A percentile compares a stretch with the other conserved stretches of the same genome.
phyloP scores from a whole-genome alignment of 2,888 invertebrate species.

The Tipula unca region DNA sequence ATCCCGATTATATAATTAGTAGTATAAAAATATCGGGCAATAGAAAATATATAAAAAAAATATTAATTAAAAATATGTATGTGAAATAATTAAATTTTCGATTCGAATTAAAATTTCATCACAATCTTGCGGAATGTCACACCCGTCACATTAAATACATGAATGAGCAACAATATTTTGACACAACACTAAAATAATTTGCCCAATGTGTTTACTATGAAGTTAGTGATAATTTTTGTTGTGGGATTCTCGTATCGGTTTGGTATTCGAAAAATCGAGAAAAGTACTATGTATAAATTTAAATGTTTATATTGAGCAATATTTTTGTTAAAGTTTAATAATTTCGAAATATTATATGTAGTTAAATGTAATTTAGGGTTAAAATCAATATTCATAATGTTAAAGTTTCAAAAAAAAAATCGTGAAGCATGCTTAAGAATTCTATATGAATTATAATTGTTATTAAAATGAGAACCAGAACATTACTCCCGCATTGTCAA shows the following conservation, averaged over 20 bases:
- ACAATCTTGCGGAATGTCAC: conserved; percentile 18
- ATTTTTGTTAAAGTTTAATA: too few relatives aligned
- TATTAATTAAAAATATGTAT: neutral
- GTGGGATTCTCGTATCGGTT: neutral
- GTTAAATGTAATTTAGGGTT: too few relatives aligned
- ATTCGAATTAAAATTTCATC: conserved; percentile 1
- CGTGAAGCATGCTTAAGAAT: too few relatives aligned
- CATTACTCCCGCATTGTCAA: too few relatives aligned
- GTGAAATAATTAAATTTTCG: neutral
- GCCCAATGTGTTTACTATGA: neutral
- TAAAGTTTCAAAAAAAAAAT: too few relatives aligned
- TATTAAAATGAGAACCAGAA: too few relatives aligned
- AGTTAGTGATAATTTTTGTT: neutral
- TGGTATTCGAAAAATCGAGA: too few relatives aligned
- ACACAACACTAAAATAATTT: neutral
- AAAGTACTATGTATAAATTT: too few relatives aligned
- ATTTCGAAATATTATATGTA: too few relatives aligned
- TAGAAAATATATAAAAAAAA: neutral
- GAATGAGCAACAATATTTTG: conserved; percentile 10
- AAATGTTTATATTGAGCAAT: too few relatives aligned
- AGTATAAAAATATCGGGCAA: neutral
- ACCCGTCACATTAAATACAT: neutral
- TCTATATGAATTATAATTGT: too few relatives aligned
- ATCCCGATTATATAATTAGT: neutral
- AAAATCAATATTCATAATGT: too few relatives aligned